A percentile compares a stretch with the other conserved stretches of the same genome.
phyloP scores from a whole-genome alignment of 2,113 vertebrate genomes.

The Ranitomeya imitator region DNA sequence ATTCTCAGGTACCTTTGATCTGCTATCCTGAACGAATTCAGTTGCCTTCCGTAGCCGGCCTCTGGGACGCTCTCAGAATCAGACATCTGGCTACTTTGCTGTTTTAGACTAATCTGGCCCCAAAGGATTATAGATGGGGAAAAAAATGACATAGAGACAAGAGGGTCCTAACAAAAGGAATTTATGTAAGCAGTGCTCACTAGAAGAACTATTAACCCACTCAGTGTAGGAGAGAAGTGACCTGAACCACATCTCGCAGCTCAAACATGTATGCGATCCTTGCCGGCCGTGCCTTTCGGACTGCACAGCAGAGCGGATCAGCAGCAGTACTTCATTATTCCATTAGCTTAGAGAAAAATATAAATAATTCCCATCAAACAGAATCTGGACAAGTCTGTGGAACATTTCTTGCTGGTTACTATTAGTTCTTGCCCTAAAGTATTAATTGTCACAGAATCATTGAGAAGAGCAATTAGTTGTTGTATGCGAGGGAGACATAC shows the following conservation, averaged over 20 bases:
- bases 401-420: conserved; percentile 8
- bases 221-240: neutral
- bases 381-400: neutral
- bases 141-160: conserved; percentile 88
- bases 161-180: conserved; percentile 97
- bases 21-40: conserved; percentile 89
- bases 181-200: conserved; percentile 84
- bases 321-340: conserved; percentile 31
- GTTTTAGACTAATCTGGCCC: conserved; percentile 98
- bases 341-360: conserved; percentile 9
- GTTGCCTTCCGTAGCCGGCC: conserved; percentile 89
- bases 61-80: conserved; percentile 91
- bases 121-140: conserved; percentile 77
- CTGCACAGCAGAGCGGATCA: neutral
- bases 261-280: conserved; percentile 75
- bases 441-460: neutral
- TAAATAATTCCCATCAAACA: conserved; percentile 24
- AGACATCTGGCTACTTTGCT: conserved; percentile 99
- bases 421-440: conserved; percentile 9
- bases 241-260: conserved; percentile 62
- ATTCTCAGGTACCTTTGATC: conserved; percentile 99
- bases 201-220: conserved; percentile 78
- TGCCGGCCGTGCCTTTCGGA: neutral
- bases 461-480: neutral
- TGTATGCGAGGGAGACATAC: neutral